Evolutionary conservation across 1,140 invertebrate genomes (phyloP).

Genomic region (Drosophila triauraria): DNA sequence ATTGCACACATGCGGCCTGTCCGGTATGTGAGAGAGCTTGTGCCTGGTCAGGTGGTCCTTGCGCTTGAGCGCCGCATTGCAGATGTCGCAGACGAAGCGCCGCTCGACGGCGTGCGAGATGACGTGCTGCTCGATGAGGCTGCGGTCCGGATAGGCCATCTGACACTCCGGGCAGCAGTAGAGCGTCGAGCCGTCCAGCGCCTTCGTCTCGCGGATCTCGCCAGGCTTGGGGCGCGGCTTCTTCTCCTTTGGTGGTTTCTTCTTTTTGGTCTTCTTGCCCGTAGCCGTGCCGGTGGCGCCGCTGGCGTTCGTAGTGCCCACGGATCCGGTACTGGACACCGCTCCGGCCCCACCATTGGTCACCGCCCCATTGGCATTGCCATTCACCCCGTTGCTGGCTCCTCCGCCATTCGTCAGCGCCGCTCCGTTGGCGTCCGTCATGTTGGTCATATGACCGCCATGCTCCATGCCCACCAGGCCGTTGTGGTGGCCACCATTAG

Average conservation of each 20-base stretch:
- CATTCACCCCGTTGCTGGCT: slow-evolving; percentile 67
- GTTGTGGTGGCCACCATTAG: slow-evolving; percentile 70
- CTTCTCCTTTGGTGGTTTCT: slow-evolving; percentile 89
- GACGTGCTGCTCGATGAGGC: slow-evolving; percentile 92
- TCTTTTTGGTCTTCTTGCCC: slow-evolving; percentile 93
- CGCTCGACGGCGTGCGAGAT: slow-evolving; percentile 93
- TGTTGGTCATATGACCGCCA: slow-evolving; percentile 75
- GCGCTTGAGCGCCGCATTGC: slow-evolving; percentile 92
- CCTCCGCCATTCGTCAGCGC: slow-evolving; percentile 62
- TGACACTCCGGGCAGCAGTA: slow-evolving; percentile 95
- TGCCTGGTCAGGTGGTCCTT: slow-evolving; percentile 93
- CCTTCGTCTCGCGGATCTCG: slow-evolving; percentile 92
- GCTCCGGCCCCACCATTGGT: slow-evolving; percentile 68
- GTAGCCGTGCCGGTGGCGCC: slow-evolving; percentile 83
- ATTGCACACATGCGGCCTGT: slow-evolving; percentile 92
- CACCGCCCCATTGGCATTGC: slow-evolving; percentile 69
- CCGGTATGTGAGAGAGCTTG: slow-evolving; percentile 93
- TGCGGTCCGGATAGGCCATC: slow-evolving; percentile 94
- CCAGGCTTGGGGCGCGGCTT: slow-evolving; percentile 91
- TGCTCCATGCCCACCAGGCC: slow-evolving; percentile 79
- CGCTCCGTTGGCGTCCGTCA: slow-evolving; percentile 73
- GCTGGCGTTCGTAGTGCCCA: slow-evolving; percentile 70
- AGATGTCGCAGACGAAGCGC: slow-evolving; percentile 93
- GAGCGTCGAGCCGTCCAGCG: slow-evolving; percentile 92
- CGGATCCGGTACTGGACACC: slow-evolving; percentile 68